Evolutionary conservation across 2,888 invertebrate genomes (phyloP), one percentile per base, ranked within the genome.

Genomic region (Eristalis arbustorum): DNA sequence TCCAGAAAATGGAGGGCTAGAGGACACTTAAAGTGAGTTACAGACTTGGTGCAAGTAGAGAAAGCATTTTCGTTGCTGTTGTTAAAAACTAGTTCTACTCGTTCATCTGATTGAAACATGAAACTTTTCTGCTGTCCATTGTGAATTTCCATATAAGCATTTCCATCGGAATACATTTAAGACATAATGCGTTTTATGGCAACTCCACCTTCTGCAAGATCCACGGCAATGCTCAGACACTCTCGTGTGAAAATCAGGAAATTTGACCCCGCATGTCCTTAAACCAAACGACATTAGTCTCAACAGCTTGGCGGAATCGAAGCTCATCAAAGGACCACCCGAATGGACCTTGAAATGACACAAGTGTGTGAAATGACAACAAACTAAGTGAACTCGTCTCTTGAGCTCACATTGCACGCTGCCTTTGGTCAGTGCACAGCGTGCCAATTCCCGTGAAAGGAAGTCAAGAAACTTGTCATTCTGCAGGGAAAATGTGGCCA

Each of bases 201-300:
- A 84, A 88, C 2, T 79, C 74, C 90, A 92, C 89, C 57, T 90
- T 90, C 22, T 90, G 89, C 62, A 89, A 88, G 8, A 92, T 91
- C 92, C 92, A 92, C 3, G 85, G 87, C 49, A 90, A 64, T 92
- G 92, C 88, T 90, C 89, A 1, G 92, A 92, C 0, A 92, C 91
- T 22, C 92, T 90, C 0, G 93, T 93, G 69, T 91, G 92, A 37
- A 91, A 89, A 76, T 89, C 89, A 1, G 90, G 90, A 23, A 13
- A 23, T 25, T 88, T 88, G 14, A 74, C 84, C 14, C 72, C 79
- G n/a, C 79, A 79, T n/a, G 14, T 6, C 10, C 13, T 25, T 11
- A 49, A 28, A 10, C 90, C 90, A 81, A 89, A 90, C 0, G 89
- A 88, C 2, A 89, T 88, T 10, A 89, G 34, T 10, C 89, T 89